Percentiles rank a stretch among this genome's conserved stretches.
Conservation (phyloP, 2,888 invertebrate species). For the Drymonia ruficornis region DNA sequence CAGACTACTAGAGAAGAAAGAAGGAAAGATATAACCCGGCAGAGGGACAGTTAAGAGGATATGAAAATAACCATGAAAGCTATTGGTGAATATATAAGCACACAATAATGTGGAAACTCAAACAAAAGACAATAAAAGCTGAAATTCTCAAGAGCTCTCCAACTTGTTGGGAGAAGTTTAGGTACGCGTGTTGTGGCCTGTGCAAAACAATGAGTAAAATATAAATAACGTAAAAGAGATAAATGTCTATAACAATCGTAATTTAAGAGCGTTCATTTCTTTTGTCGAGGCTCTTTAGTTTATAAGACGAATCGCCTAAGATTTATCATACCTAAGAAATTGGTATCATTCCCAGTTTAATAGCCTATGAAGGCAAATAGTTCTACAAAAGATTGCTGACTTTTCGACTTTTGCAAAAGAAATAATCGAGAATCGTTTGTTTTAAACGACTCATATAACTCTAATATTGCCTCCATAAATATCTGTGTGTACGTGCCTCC, state of each 20-base stretch:
- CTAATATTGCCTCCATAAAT: background rate
- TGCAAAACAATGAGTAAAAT: background rate
- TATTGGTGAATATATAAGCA: background rate
- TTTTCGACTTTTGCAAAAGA: background rate
- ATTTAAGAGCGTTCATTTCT: background rate
- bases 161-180: background rate
- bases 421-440: background rate
- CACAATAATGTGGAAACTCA: background rate
- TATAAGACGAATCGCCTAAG: background rate
- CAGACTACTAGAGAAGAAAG: too few species aligned
- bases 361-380: background rate
- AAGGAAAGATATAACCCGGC: too few species aligned
- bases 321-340: background rate
- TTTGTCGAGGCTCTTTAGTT: background rate
- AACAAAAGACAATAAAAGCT: background rate
- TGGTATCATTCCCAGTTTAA: background rate
- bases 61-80: too few species aligned
- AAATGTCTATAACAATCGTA: background rate
- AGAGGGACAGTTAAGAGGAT: too few species aligned
- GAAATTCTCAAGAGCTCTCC: background rate
- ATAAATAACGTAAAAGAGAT: background rate
- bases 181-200: background rate
- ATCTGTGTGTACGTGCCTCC: background rate
- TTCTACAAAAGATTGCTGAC: background rate
- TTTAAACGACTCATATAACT: slow-evolving; percentile 1